Base-by-base conservation (phyloP, 2,888 invertebrate species). In the Drosophila macrospina region DNA sequence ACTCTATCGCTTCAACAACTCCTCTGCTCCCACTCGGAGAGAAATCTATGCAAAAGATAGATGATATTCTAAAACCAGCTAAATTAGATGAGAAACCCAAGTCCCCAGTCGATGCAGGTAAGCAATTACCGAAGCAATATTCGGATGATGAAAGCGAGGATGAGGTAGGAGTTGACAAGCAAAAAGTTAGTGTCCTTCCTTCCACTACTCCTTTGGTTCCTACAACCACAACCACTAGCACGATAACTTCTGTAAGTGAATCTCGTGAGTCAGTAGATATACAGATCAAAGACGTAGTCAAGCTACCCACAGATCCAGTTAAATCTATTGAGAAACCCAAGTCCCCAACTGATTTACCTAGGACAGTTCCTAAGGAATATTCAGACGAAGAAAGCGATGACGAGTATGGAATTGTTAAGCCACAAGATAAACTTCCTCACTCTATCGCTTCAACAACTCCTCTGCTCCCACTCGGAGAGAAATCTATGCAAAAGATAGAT, bases 381-480 rank as follows among this genome's bases (percentile, higher is more conserved):
- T 50, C 60, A 8, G 61, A 61, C n/a, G 45, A 52, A 15, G 51
- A 39, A 26, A 51, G 51, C 6, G 51, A 39, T 30, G 15, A 54
- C 3, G 54, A 68, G 15, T 20, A 52, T 13, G 37, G n/a, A n/a
- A 11, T 32, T 41, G n/a, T 28, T n/a, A 55, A 55, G 11, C 45
- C 51, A 20, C 34, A 59, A 13, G 20, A 59, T 41, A n/a, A 54
- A 44, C 10, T 24, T 34, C 1, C 24, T 32, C 54, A 47, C n/a
- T 8, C 30, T 11, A 34, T 36, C 44, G 32, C 56, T 30, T 11
- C 13, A 4, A 37, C 50, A 2, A 10, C 16, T 24, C 34, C 45
- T 5, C 28, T 15, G 0, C 37, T 55, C 10, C 54, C 48, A 3
- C 6, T 37, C 2, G 65, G 41, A 34, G 56, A 52, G 1, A 66